Percentiles rank a stretch among this genome's conserved stretches.
Evolutionary conservation across 2,113 vertebrate species (phyloP).

Genomic region (Platycercus adscitus): DNA sequence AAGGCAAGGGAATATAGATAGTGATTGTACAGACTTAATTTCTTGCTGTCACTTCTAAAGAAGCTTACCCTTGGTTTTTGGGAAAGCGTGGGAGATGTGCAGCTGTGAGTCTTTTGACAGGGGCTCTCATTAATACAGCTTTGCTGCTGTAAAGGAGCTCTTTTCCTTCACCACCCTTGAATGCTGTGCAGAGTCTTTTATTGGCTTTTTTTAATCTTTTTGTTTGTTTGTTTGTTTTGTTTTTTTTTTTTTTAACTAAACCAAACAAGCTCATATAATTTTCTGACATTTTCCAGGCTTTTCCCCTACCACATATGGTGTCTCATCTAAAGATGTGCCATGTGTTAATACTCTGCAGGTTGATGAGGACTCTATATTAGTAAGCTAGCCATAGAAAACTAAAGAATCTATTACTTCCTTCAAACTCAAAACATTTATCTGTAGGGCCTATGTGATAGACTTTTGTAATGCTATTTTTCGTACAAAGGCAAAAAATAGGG

Average conservation of each 20-base stretch:
- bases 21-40: background rate
- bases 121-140: background rate
- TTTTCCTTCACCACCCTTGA: background rate
- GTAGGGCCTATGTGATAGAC: background rate
- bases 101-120: background rate
- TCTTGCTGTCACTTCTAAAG: background rate
- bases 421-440: background rate
- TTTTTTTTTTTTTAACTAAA: background rate
- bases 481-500: background rate
- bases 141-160: background rate
- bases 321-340: background rate
- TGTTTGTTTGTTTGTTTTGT: background rate
- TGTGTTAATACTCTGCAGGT: background rate
- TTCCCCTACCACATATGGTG: background rate
- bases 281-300: background rate
- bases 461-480: background rate
- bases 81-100: background rate
- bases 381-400: background rate
- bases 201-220: background rate
- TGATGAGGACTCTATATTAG: background rate
- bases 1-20: background rate
- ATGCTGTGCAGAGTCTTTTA: background rate
- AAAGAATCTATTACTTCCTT: background rate
- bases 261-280: background rate
- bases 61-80: background rate